Percentiles rank a stretch among this genome's conserved stretches.
phyloP scores from a whole-genome alignment of 1,140 invertebrate genomes.

The Heliconius himera region DNA sequence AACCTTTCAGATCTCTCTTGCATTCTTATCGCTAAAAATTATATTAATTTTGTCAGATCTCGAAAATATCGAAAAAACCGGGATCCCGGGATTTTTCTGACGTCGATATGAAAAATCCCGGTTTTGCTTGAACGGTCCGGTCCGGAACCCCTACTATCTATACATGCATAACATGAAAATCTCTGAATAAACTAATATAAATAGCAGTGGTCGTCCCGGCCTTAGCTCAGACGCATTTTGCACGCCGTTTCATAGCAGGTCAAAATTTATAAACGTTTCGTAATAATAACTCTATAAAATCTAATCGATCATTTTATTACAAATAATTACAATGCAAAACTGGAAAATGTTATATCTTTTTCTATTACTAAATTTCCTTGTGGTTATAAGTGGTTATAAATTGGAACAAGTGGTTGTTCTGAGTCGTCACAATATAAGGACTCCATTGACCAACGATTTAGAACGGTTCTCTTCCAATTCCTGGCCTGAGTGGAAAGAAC shows the following conservation, averaged over 20 bases:
- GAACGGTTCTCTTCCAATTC: conserved; percentile 44
- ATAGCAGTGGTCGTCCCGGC: background rate
- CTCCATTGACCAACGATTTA: conserved; percentile 56
- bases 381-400: conserved; percentile 38
- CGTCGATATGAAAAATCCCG: no score
- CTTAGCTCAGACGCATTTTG: background rate
- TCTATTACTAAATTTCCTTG: conserved; percentile 37
- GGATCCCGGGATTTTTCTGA: no score
- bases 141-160: background rate
- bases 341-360: conserved; percentile 15
- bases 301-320: background rate
- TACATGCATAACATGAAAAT: background rate
- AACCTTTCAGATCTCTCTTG: no score
- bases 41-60: no score
- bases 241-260: background rate
- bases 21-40: no score
- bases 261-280: background rate
- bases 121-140: background rate
- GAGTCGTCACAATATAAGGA: conserved; percentile 68
- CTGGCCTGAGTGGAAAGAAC: conserved; percentile 51
- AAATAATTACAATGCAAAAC: background rate
- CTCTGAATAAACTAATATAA: background rate
- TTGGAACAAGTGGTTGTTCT: conserved; percentile 65
- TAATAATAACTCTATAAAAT: background rate
- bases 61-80: background rate